Conservation (phyloP, 1,140 invertebrate genomes). For the Zaprionus kolodkinae region DNA sequence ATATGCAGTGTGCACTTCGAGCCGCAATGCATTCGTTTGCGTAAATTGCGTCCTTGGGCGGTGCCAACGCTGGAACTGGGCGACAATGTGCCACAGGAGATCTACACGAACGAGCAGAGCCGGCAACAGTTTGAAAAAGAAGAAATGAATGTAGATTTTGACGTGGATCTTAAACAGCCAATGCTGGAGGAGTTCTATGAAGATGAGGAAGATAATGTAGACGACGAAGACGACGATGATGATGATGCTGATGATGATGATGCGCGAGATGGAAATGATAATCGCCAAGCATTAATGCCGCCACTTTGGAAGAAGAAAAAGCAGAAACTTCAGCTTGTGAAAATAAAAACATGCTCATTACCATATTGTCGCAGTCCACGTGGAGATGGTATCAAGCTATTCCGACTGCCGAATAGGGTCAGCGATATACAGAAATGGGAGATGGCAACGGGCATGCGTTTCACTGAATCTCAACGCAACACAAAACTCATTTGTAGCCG, state of each 20-base stretch:
- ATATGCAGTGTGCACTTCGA: constrained; percentile 74
- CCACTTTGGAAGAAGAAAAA: constrained; percentile 47
- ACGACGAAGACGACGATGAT: not conserved
- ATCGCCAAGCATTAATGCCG: not conserved
- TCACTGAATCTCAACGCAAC: constrained; percentile 69
- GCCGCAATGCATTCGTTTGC: constrained; percentile 53
- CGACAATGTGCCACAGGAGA: constrained; percentile 54
- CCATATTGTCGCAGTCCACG: constrained; percentile 66
- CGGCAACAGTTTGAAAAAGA: constrained; percentile 29
- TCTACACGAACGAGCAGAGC: constrained; percentile 63
- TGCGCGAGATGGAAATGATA: not conserved
- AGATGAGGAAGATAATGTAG: constrained; percentile 3
- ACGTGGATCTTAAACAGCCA: constrained; percentile 33
- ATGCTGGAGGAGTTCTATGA: constrained; percentile 1
- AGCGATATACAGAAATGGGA: constrained; percentile 65
- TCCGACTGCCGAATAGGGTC: constrained; percentile 63
- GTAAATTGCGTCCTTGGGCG: constrained; percentile 66
- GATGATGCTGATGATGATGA: not conserved
- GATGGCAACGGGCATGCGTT: constrained; percentile 62
- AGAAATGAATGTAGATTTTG: constrained; percentile 38
- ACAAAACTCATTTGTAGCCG: constrained; percentile 72
- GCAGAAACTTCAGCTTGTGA: not conserved
- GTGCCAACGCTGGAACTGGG: constrained; percentile 70
- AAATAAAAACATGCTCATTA: constrained; percentile 65
- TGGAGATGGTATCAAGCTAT: constrained; percentile 70